phyloP scores from a whole-genome alignment of 2,888 invertebrate genomes.

The Bombylius discolor region DNA sequence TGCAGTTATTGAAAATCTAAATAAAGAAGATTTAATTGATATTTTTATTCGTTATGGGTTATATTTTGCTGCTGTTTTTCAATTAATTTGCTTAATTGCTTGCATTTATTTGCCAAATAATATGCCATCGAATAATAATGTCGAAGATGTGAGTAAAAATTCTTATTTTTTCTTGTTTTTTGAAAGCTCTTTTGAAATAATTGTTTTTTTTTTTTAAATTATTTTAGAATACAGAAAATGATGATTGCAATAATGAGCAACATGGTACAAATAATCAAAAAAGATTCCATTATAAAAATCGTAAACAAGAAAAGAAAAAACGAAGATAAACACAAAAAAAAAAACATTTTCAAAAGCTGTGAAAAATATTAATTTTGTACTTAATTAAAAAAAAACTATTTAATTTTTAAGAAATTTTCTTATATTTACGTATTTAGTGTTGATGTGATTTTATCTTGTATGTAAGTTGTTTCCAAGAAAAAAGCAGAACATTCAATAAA shows the following conservation, averaged over 20 bases:
- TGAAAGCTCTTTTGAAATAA: too few species aligned
- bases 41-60: slow-evolving; percentile 65
- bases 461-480: too few species aligned
- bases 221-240: too few species aligned
- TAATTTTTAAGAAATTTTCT: too few species aligned
- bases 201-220: too few species aligned
- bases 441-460: too few species aligned
- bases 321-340: slow-evolving; percentile 30
- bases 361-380: too few species aligned
- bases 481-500: too few species aligned
- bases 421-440: too few species aligned
- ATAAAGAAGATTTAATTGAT: slow-evolving; percentile 54
- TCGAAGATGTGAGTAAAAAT: not conserved
- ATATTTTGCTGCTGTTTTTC: slow-evolving; percentile 78
- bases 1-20: not conserved
- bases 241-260: not conserved
- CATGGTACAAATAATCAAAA: slow-evolving; percentile 39
- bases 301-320: slow-evolving; percentile 48
- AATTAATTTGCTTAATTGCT: slow-evolving; percentile 67
- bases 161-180: too few species aligned
- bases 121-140: not conserved
- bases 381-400: too few species aligned
- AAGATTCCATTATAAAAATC: slow-evolving; percentile 41
- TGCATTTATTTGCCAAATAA: slow-evolving; percentile 62
- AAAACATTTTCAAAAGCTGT: too few species aligned